Evolutionary conservation across 2,888 invertebrate genomes (phyloP).

Genomic region (Scotopteryx bipunctaria): DNA sequence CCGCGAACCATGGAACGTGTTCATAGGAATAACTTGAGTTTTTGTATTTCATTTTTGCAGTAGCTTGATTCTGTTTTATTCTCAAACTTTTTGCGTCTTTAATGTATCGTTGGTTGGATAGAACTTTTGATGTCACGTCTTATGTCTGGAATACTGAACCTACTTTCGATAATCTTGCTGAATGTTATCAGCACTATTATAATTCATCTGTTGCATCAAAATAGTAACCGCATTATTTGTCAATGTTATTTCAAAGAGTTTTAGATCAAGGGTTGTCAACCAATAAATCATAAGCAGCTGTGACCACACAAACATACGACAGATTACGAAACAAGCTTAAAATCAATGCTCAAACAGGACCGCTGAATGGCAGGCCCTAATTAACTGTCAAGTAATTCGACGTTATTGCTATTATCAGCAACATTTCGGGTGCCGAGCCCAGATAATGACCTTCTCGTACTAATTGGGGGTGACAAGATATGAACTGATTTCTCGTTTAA

Average conservation of each 20-base stretch:
- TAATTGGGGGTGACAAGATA: neutral
- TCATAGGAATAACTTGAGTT: slow-evolving; percentile 24
- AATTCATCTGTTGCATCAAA: slow-evolving; percentile 52
- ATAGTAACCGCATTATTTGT: slow-evolving; percentile 73
- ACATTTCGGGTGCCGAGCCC: slow-evolving; percentile 45
- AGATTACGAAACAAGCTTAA: slow-evolving; percentile 70
- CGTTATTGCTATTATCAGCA: slow-evolving; percentile 59
- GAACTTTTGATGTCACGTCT: slow-evolving; percentile 29
- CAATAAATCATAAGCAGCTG: slow-evolving; percentile 72
- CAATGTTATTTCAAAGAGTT: slow-evolving; percentile 70
- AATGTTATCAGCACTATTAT: slow-evolving; percentile 45
- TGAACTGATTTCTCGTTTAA: neutral
- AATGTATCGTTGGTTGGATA: neutral
- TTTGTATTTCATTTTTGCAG: slow-evolving; percentile 26
- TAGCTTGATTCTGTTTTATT: slow-evolving; percentile 21
- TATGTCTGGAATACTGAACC: slow-evolving; percentile 12
- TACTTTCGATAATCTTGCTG: slow-evolving; percentile 31
- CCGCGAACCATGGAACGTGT: slow-evolving; percentile 19
- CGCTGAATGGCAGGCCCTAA: slow-evolving; percentile 74
- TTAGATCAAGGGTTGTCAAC: slow-evolving; percentile 51
- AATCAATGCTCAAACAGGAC: slow-evolving; percentile 61
- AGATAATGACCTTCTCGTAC: slow-evolving; percentile 17
- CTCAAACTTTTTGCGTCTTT: slow-evolving; percentile 9
- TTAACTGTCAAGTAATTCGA: slow-evolving; percentile 79
- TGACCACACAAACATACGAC: slow-evolving; percentile 59